A percentile compares a stretch with the other conserved stretches of the same genome.
Evolutionary conservation across 2,113 vertebrate genomes (phyloP).

Genomic region (Pseudopipra pipra): DNA sequence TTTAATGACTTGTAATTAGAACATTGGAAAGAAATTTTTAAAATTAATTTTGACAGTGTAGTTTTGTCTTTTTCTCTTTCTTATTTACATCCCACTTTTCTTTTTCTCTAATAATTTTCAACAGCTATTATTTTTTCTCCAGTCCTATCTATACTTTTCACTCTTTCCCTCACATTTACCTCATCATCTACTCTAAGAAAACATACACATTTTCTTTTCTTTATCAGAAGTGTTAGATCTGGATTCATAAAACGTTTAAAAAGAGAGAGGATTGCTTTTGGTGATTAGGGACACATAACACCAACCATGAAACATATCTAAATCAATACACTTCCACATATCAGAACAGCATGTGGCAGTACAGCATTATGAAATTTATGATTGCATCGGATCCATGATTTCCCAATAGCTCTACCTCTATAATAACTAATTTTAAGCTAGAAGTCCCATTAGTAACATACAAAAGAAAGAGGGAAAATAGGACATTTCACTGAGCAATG

Average conservation of each 20-base stretch:
- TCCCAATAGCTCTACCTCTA: neutral
- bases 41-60: neutral
- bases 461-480: neutral
- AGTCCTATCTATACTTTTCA: neutral
- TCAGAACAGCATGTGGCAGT: conserved; percentile 39
- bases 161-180: neutral
- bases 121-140: neutral
- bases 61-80: neutral
- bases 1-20: neutral
- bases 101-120: neutral
- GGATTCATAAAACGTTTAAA: neutral
- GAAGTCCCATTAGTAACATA: neutral
- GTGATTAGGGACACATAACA: neutral
- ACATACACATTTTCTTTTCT: neutral
- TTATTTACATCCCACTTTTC: neutral
- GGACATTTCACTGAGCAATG: neutral
- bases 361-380: conserved; percentile 32
- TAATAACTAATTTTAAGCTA: neutral
- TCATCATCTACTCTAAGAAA: neutral
- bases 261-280: neutral
- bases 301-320: neutral
- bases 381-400: neutral
- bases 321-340: conserved; percentile 30
- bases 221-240: neutral
- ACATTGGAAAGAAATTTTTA: neutral